phyloP scores from a whole-genome alignment of 2,797 vertebrate species.

The Cyprinodon diabolis region DNA sequence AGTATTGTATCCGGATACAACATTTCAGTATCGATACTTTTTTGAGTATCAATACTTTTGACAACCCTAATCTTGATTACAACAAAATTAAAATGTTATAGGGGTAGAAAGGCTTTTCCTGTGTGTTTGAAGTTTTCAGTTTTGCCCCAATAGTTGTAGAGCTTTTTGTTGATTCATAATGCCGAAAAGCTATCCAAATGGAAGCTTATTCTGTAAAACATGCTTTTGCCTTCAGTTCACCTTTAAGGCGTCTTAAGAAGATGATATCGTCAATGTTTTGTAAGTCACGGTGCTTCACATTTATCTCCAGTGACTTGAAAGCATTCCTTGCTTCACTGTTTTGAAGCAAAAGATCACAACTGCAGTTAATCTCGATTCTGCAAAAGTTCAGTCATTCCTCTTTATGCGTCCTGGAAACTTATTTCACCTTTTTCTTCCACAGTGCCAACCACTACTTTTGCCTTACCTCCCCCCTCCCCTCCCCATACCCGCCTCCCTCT shows the following conservation, averaged over 20 bases:
- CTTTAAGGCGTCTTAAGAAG: conserved; percentile 13
- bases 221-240: not conserved
- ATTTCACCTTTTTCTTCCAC: conserved; percentile 62
- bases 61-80: not conserved
- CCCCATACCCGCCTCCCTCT: conserved; percentile 33
- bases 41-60: no score
- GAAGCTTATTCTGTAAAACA: not conserved
- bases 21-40: no score
- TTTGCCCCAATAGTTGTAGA: not conserved
- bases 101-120: not conserved
- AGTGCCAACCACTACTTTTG: conserved; percentile 55
- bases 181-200: not conserved
- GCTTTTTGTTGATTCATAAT: not conserved
- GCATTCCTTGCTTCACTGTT: conserved; percentile 47
- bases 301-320: conserved; percentile 41
- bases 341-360: conserved; percentile 31
- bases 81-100: not conserved
- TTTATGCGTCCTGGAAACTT: conserved; percentile 49
- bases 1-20: no score
- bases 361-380: conserved; percentile 25
- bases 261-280: conserved; percentile 23
- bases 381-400: conserved; percentile 30
- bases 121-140: not conserved
- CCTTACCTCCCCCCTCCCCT: conserved; percentile 12
- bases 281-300: conserved; percentile 27